These are phyloP conservation scores for Donacobius atricapilla DNA, from an alignment of 2,113 vertebrate genomes.

Conservation along the genomic window DNA sequence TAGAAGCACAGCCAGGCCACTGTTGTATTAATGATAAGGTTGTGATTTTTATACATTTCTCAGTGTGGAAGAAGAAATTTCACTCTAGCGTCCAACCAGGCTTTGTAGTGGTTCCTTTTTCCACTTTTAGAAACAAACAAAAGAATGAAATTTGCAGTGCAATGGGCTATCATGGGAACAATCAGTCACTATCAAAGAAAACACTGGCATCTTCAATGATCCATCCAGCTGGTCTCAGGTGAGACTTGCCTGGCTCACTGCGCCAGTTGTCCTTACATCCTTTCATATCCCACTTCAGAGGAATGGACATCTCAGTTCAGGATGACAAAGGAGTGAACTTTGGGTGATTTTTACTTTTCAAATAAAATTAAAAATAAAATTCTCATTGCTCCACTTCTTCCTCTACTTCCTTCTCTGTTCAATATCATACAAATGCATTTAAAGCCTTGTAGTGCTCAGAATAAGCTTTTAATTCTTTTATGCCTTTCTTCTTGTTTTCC, in stretches of 20 bases:
- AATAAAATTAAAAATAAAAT: not conserved
- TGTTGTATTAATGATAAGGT: not conserved
- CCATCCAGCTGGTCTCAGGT: not conserved
- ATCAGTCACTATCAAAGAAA: not conserved
- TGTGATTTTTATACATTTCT: not conserved
- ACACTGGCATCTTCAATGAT: not conserved
- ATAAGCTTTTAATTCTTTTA: not conserved
- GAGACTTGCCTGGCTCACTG: not conserved
- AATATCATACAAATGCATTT: not conserved
- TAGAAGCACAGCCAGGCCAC: not conserved
- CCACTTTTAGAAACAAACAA: not conserved
- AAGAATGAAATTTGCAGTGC: not conserved
- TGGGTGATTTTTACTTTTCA: not conserved
- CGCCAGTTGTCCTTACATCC: not conserved
- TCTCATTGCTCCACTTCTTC: not conserved
- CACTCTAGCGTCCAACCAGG: not conserved
- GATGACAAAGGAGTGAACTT: not conserved
- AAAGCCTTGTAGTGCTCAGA: not conserved
- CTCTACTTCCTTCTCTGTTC: not conserved
- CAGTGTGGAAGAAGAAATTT: not conserved
- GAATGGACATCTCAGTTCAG: not conserved
- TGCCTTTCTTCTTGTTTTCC: not conserved
- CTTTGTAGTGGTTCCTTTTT: not conserved
- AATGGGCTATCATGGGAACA: not conserved
- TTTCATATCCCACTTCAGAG: not conserved